phyloP scores from a whole-genome alignment of 2,797 vertebrate genomes.

The Amazonetta brasiliensis region DNA sequence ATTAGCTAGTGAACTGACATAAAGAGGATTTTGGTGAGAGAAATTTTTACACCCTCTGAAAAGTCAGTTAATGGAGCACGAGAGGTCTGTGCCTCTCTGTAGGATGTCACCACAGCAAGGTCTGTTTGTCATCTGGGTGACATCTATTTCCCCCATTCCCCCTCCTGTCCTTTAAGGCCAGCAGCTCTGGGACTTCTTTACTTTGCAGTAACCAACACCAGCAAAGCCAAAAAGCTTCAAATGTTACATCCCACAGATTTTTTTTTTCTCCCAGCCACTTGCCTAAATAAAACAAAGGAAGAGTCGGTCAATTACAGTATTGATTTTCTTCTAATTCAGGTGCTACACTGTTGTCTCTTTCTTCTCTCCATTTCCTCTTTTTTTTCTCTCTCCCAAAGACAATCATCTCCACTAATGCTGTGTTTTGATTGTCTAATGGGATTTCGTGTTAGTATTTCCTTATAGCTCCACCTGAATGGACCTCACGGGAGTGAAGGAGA shows the following conservation, averaged over 20 bases:
- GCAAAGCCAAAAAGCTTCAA: background rate
- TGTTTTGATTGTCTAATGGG: background rate
- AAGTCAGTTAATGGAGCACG: background rate
- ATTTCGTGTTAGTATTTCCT: background rate
- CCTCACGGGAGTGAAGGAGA: background rate
- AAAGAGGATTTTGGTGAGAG: background rate
- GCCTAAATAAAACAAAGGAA: background rate
- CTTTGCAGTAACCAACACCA: background rate
- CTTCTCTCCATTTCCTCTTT: background rate
- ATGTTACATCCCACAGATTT: background rate
- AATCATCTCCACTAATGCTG: background rate
- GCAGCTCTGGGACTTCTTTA: background rate
- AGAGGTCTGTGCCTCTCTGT: background rate
- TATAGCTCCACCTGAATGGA: background rate
- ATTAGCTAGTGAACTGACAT: background rate
- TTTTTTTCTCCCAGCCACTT: background rate
- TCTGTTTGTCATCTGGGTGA: background rate
- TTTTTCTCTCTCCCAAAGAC: background rate
- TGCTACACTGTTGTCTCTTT: background rate
- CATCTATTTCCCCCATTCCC: accelerated
- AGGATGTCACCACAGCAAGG: background rate
- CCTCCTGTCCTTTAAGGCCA: background rate
- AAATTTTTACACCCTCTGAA: background rate
- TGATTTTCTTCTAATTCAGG: slow-evolving; percentile 3
- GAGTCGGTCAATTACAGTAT: background rate